These are phyloP conservation scores for Escarpia spicata DNA, from an alignment of 2,888 invertebrate genomes.

Conservation along the genomic window DNA sequence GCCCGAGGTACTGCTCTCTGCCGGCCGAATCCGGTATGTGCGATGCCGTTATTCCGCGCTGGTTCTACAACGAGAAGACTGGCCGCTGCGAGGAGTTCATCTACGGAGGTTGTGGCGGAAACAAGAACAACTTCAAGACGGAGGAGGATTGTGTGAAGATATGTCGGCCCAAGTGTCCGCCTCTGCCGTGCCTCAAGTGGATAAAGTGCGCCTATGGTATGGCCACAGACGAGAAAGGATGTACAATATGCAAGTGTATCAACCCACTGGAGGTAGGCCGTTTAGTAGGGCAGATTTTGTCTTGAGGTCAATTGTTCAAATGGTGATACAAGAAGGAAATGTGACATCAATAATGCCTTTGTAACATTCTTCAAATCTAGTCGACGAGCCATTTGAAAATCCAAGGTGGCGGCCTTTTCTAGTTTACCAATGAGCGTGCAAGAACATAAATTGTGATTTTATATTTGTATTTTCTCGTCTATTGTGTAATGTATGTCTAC, in stretches of 20 bases:
- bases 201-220: background rate
- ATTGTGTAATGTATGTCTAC: too few species aligned
- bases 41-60: background rate
- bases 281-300: background rate
- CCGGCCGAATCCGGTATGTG: background rate
- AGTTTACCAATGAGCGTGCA: background rate
- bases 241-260: background rate
- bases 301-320: too few species aligned
- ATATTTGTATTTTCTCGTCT: too few species aligned
- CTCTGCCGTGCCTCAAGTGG: background rate
- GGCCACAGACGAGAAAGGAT: background rate
- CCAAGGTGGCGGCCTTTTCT: too few species aligned
- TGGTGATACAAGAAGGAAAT: too few species aligned
- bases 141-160: conserved; percentile 7
- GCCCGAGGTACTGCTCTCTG: background rate
- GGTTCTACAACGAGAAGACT: background rate
- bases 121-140: conserved; percentile 18
- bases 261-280: conserved; percentile 6
- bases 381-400: too few species aligned
- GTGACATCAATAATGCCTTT: too few species aligned
- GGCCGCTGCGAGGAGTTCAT: background rate
- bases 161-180: conserved; percentile 13
- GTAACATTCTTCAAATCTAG: too few species aligned
- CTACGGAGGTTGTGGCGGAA: conserved; percentile 20
- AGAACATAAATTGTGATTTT: too few species aligned